Percentiles rank a stretch among this genome's conserved stretches.
phyloP scores from a whole-genome alignment of 2,888 invertebrate species.

The Ellobium chinense region DNA sequence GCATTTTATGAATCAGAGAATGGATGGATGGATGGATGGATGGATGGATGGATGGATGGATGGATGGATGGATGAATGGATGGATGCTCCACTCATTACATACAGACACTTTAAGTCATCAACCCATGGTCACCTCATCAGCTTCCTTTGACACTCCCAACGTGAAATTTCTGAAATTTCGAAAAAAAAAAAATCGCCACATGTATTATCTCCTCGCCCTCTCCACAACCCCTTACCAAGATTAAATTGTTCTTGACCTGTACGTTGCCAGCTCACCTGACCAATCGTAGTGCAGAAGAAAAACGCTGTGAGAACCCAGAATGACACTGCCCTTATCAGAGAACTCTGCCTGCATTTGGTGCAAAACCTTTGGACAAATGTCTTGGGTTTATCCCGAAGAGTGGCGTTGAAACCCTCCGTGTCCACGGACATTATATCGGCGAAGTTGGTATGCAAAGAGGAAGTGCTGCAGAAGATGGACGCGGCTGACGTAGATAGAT shows the following conservation, averaged over 20 bases:
- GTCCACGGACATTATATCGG: not conserved
- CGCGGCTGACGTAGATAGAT: not conserved
- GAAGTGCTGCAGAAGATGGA: slow-evolving; percentile 7
- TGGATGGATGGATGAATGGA: too few species aligned
- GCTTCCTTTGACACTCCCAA: too few species aligned
- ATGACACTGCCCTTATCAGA: not conserved
- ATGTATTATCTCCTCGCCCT: not conserved
- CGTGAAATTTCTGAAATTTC: too few species aligned
- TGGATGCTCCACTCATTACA: too few species aligned
- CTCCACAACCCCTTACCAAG: not conserved
- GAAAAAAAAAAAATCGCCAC: not conserved
- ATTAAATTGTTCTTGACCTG: too few species aligned
- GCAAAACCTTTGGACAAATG: not conserved
- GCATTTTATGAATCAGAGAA: too few species aligned
- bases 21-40: too few species aligned
- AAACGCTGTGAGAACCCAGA: slow-evolving; percentile 7
- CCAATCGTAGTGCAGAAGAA: not conserved
- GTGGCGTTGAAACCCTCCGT: not conserved
- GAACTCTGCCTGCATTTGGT: not conserved
- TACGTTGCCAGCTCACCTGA: not conserved
- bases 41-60: too few species aligned
- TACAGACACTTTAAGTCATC: too few species aligned
- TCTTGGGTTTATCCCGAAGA: not conserved
- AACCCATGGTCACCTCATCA: too few species aligned
- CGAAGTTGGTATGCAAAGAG: not conserved